Evolutionary conservation across 1,140 invertebrate genomes (phyloP), one percentile per base, ranked within the genome.

Genomic region (Bombus fervidus): DNA sequence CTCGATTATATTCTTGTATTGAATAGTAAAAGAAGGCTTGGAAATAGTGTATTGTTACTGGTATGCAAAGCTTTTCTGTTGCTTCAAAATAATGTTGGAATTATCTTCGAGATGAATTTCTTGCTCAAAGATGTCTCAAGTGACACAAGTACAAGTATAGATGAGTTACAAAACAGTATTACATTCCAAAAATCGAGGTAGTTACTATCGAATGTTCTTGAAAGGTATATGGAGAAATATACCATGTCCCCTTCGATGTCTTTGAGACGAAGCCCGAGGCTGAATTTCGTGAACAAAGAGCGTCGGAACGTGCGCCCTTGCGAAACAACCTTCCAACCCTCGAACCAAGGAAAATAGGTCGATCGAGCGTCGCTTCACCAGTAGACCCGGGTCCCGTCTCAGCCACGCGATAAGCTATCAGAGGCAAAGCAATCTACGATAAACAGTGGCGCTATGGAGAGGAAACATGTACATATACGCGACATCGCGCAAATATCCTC

Each of bases 281-380:
- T 57, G 39, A 71, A 81, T 72, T 81, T 39, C 10, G 8, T 10
- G 68, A 62, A 43, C 37, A 73, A 43, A 57, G 28, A 15, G 43
- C 1, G 9, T 68, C 22, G 64, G 25, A 73, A 31, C 57, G 28
- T 39, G 18, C n/a, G 47, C 2, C 34, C 47, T 69, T 57, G 41
- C 31, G 39, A 34, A 64, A 43, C 41, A 72, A 85, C 76, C 76
- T 80, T 80, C 39, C 77, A 31, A 72, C 76, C 83, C 68, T 31
- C n/a, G 47, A 83, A 53, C n/a, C 43, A 18, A 39, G 39, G 81
- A 28, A 86, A 86, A 86, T 86, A 86, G 74, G 85, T 86, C 85
- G 85, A 43, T 57, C 57, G 62, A 41, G 31, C 47, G 47, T 66
- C 68, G 72, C 53, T 37, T 62, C 28, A 39, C 64, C 81, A 41